These are phyloP conservation scores for Ceyx cyanopectus DNA, from an alignment of 2,113 vertebrate genomes.

Conservation along the genomic window DNA sequence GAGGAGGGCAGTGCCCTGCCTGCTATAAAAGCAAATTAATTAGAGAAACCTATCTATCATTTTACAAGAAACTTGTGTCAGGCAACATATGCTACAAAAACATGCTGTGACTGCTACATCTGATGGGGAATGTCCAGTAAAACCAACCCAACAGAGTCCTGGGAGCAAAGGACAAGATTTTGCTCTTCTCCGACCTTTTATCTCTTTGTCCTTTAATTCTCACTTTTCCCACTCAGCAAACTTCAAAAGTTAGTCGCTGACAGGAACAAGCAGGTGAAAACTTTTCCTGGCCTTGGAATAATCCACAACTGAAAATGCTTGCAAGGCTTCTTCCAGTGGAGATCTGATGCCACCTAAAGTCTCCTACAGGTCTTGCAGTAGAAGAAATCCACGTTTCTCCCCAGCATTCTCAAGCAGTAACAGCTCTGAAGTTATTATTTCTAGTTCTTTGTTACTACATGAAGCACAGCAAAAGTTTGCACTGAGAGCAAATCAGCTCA, in stretches of 20 bases:
- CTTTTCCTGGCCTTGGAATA: neutral
- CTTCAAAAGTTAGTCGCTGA: neutral
- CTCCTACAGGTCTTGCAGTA: slow-evolving; percentile 29
- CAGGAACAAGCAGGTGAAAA: neutral
- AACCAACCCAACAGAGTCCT: neutral
- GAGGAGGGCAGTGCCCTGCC: too few relatives aligned
- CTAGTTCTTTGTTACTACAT: neutral
- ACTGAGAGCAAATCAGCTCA: slow-evolving; percentile 7
- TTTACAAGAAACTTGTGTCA: neutral
- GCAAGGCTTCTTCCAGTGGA: neutral
- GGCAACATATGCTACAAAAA: neutral
- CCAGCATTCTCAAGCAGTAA: neutral
- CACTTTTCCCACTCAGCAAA: neutral
- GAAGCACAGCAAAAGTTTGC: neutral
- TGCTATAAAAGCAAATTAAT: neutral
- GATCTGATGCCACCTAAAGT: slow-evolving; percentile 67
- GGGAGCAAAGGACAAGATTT: neutral
- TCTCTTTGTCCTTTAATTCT: neutral
- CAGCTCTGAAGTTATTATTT: slow-evolving; percentile 3
- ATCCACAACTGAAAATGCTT: neutral
- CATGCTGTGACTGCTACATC: neutral
- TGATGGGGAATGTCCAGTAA: neutral
- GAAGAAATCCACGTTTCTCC: neutral
- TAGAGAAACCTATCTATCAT: neutral
- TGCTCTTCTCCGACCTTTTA: neutral